Conservation (phyloP, 1,140 invertebrate species). For the Coelopa frigida region DNA sequence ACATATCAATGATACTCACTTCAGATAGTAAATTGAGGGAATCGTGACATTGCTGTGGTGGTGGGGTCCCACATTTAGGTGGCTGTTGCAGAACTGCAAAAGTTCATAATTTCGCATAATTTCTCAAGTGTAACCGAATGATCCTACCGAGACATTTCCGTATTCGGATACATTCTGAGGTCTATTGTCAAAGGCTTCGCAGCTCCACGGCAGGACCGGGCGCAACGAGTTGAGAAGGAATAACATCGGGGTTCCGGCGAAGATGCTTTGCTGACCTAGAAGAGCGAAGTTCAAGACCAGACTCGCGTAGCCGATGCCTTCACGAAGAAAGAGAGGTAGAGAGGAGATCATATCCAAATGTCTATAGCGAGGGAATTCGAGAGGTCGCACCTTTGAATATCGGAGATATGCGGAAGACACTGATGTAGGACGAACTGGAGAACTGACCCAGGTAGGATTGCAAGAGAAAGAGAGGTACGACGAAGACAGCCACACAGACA, state of each 20-base stretch:
- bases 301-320: slow-evolving; percentile 35
- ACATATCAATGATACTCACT: too few relatives aligned
- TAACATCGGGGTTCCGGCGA: slow-evolving; percentile 27
- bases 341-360: background rate
- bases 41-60: too few relatives aligned
- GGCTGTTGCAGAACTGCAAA: too few relatives aligned
- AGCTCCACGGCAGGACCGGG: slow-evolving; percentile 34
- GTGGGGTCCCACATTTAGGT: too few relatives aligned
- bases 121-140: too few relatives aligned
- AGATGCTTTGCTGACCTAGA: slow-evolving; percentile 26
- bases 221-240: slow-evolving; percentile 24
- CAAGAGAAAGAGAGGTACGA: slow-evolving; percentile 31
- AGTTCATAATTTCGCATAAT: too few relatives aligned
- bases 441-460: slow-evolving; percentile 39
- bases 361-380: background rate
- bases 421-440: slow-evolving; percentile 34
- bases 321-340: too few relatives aligned
- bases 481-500: slow-evolving; percentile 26
- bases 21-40: too few relatives aligned
- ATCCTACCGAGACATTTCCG: too few relatives aligned
- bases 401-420: slow-evolving; percentile 31
- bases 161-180: too few relatives aligned
- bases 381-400: slow-evolving; percentile 26
- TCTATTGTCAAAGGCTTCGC: slow-evolving; percentile 19
- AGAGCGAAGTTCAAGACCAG: slow-evolving; percentile 18